A percentile compares a stretch with the other conserved stretches of the same genome.
These are phyloP conservation scores for Toxonevra muliebris DNA, from an alignment of 2,888 invertebrate species.

Conservation along the genomic window DNA sequence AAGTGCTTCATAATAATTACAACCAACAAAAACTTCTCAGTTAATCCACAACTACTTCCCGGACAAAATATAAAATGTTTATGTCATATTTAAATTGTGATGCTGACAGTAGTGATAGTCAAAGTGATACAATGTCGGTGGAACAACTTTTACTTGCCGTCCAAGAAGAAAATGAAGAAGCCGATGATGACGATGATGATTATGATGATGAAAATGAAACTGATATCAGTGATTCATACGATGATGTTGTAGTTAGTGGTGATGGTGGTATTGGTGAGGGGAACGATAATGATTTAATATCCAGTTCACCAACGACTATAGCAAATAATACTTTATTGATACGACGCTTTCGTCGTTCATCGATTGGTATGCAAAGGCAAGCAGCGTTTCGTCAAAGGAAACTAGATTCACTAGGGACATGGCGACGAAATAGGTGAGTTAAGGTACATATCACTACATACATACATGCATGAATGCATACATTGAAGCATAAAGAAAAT, in stretches of 20 bases:
- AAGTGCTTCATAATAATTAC: not conserved
- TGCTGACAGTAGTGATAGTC: conserved; percentile 36
- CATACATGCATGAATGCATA: too few species aligned
- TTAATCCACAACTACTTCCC: not conserved
- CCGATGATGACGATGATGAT: conserved; percentile 43
- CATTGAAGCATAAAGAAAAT: too few species aligned
- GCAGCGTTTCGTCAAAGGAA: conserved; percentile 63
- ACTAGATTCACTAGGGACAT: conserved; percentile 57
- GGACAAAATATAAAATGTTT: conserved; percentile 44
- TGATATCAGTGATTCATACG: conserved; percentile 11
- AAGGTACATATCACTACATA: not conserved
- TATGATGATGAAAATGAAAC: conserved; percentile 20
- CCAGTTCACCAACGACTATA: conserved; percentile 7
- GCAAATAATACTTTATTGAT: conserved; percentile 30
- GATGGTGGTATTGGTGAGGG: conserved; percentile 26
- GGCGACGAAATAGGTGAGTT: conserved; percentile 61
- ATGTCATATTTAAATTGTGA: conserved; percentile 51
- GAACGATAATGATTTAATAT: conserved; percentile 26
- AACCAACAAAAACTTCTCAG: not conserved
- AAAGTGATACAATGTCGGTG: conserved; percentile 47
- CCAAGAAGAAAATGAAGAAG: conserved; percentile 53
- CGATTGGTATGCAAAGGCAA: conserved; percentile 60
- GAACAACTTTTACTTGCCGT: conserved; percentile 55
- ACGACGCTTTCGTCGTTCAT: conserved; percentile 56
- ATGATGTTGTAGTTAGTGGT: conserved; percentile 16